phyloP scores from a whole-genome alignment of 1,140 invertebrate species.

The Lepidurus packardi region DNA sequence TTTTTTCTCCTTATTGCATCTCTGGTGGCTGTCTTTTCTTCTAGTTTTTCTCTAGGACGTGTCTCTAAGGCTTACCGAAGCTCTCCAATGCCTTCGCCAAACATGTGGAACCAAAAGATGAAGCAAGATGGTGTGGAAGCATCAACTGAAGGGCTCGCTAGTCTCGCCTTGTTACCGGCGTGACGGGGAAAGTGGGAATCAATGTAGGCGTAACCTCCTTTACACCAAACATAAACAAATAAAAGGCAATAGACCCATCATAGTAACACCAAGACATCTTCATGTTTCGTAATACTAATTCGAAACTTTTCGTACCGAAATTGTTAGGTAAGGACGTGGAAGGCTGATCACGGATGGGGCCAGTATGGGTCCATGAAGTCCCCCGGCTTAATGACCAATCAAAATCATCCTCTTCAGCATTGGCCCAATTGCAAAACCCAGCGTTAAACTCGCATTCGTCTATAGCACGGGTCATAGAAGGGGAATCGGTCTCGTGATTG shows the following conservation, averaged over 20 bases:
- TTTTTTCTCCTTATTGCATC: too few species aligned
- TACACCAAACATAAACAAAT: not conserved
- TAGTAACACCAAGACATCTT: not conserved
- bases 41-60: not conserved
- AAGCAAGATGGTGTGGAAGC: slow-evolving; percentile 27
- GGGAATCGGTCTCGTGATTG: not conserved
- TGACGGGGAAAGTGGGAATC: slow-evolving; percentile 29
- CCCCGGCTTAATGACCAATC: slow-evolving; percentile 32
- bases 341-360: slow-evolving; percentile 31
- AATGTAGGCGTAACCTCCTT: slow-evolving; percentile 33
- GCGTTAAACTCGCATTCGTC: slow-evolving; percentile 33
- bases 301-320: slow-evolving; percentile 11
- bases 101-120: slow-evolving; percentile 33
- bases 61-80: slow-evolving; percentile 5
- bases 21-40: too few species aligned
- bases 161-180: slow-evolving; percentile 23
- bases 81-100: slow-evolving; percentile 28
- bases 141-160: slow-evolving; percentile 24
- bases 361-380: slow-evolving; percentile 27
- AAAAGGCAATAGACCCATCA: not conserved
- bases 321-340: slow-evolving; percentile 24
- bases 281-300: not conserved
- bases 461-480: not conserved
- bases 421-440: slow-evolving; percentile 32
- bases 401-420: slow-evolving; percentile 28